Conservation (phyloP, 2,888 invertebrate species). For the Ethmia dodecea region DNA sequence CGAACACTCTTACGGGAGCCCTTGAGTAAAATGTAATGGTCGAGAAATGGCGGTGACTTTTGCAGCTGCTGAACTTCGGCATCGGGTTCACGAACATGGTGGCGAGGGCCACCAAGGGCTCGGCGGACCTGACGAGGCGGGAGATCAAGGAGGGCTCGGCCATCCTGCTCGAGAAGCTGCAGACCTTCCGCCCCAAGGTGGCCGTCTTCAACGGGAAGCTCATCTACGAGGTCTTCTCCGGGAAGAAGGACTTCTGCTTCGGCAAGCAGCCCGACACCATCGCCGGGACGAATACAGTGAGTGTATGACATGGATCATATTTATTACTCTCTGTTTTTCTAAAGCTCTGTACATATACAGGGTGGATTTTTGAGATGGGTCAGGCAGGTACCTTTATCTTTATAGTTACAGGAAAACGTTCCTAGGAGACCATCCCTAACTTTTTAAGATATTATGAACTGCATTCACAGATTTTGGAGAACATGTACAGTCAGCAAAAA, state of each 20-base stretch:
- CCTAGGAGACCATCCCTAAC: too few relatives aligned
- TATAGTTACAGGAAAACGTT: too few relatives aligned
- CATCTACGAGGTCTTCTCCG: constrained; percentile 98
- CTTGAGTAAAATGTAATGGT: too few relatives aligned
- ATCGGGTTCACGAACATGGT: constrained; percentile 99
- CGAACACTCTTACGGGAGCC: too few relatives aligned
- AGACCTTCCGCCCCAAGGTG: constrained; percentile 94
- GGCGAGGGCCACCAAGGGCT: constrained; percentile 95
- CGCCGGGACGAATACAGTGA: constrained; percentile 95
- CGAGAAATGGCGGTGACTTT: too few relatives aligned
- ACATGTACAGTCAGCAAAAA: too few relatives aligned
- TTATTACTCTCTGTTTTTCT: too few relatives aligned
- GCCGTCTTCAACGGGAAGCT: constrained; percentile 99
- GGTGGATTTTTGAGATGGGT: too few relatives aligned
- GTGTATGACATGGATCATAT: constrained; percentile 42
- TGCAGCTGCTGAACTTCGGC: constrained; percentile 89
- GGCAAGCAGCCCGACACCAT: constrained; percentile 96
- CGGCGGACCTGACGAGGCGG: constrained; percentile 94
- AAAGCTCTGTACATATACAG: too few relatives aligned
- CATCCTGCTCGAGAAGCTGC: constrained; percentile 91
- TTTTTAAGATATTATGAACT: too few relatives aligned
- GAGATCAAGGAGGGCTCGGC: constrained; percentile 96
- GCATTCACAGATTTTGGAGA: too few relatives aligned
- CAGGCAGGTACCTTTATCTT: too few relatives aligned
- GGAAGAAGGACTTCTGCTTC: constrained; percentile 97